phyloP scores from a whole-genome alignment of 2,888 invertebrate genomes.

The Ryuthela nishihirai region DNA sequence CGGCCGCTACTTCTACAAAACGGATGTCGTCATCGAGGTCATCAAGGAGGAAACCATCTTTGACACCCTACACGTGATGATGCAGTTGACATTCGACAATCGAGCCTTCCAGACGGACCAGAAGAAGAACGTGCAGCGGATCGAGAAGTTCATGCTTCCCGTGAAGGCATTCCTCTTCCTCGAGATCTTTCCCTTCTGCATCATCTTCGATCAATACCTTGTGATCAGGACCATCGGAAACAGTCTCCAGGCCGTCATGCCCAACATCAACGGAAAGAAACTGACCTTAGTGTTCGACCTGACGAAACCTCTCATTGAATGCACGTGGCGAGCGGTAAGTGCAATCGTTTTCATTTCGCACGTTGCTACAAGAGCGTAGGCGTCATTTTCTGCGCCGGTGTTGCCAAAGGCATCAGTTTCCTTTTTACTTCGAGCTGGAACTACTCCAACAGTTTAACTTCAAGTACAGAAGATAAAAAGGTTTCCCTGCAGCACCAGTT shows the following conservation, averaged over 20 bases:
- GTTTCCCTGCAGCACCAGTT: no score
- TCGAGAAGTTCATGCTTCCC: constrained; percentile 33
- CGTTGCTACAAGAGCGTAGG: no score
- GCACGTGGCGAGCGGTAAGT: constrained; percentile 90
- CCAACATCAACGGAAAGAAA: constrained; percentile 80
- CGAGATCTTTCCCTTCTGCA: constrained; percentile 96
- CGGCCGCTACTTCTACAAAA: constrained; percentile 81
- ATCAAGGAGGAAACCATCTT: constrained; percentile 79
- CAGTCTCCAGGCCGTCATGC: constrained; percentile 67
- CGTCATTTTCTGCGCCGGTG: no score
- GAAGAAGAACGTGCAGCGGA: constrained; percentile 12
- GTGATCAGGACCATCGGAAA: constrained; percentile 83
- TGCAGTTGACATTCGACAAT: constrained; percentile 92
- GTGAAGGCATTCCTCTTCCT: constrained; percentile 64
- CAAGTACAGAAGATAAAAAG: no score
- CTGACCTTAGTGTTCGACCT: constrained; percentile 89
- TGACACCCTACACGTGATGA: constrained; percentile 89
- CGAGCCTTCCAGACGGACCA: constrained; percentile 61
- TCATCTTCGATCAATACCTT: constrained; percentile 92
- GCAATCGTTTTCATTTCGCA: no score
- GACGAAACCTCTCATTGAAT: constrained; percentile 85
- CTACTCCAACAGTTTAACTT: no score
- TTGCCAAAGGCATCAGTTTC: no score
- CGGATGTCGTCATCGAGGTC: constrained; percentile 87
- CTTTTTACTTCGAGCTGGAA: no score